Evolutionary conservation across 2,797 vertebrate genomes (phyloP), one percentile per base, ranked within the genome.

Genomic region (Anguilla obscura): DNA sequence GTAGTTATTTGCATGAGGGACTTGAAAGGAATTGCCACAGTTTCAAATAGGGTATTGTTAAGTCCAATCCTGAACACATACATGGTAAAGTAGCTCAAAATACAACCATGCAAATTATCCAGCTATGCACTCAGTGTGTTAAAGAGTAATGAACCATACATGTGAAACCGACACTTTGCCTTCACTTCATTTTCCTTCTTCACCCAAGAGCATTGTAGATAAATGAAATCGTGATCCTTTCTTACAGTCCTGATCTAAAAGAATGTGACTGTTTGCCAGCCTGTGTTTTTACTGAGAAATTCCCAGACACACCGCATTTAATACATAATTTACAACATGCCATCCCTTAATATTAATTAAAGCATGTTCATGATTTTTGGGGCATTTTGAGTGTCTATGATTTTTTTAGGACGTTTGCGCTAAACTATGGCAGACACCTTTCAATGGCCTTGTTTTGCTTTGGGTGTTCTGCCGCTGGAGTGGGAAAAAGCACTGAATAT

Each of bases 111-210:
- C 36, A 40, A 79, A 45, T 79, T 18, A 79, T 40, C 21, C 74
- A 33, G 30, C 50, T 52, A 2, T 27, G 21, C 1, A 18, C 50
- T 58, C 16, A 54, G 14, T 58, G 24, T 36, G 14, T 85, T 85
- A 85, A 33, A 24, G 33, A 60, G 58, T 85, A 66, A 66, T 85
- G 84, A 85, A 63, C 33, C 50, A 21, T 60, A 85, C 60, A 85
- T 85, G 33, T 63, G 33, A 79, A 79, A 24, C 58, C 7, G 36
- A 85, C 56, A 45, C 3, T 10, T 24, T 21, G 16, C 3, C 56
- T 40, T 50, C 45, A 82, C 50, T 82, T 50, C 14, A 63, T 85
- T 85, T 63, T 66, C 54, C 74, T 40, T 36, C 40, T 63, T 63
- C 58, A 18, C 18, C 66, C 30, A 21, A 85, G 54, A 85, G 27